Percentiles rank a stretch among this genome's conserved stretches.
phyloP scores from a whole-genome alignment of 2,888 invertebrate species.

The Caenorhabditis sp. region DNA sequence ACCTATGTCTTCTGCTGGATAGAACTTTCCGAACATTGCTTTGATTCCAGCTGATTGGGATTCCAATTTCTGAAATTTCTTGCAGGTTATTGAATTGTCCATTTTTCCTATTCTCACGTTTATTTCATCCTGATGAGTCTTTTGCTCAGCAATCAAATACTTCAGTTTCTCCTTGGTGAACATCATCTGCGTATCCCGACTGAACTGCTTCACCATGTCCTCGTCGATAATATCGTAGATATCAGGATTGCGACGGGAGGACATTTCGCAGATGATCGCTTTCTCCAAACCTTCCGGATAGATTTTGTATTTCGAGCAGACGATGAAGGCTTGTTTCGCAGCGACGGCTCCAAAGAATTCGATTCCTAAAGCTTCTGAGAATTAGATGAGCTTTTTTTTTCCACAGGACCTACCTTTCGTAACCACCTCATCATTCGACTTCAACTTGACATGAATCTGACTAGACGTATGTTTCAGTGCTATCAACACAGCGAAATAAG shows the following conservation, averaged over 20 bases:
- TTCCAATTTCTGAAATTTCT: constrained; percentile 6
- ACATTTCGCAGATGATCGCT: constrained; percentile 18
- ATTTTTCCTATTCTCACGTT: not conserved
- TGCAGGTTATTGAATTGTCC: not conserved
- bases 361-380: constrained; percentile 12
- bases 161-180: constrained; percentile 28
- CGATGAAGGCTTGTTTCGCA: constrained; percentile 25
- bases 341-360: constrained; percentile 1
- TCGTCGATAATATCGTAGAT: constrained; percentile 38
- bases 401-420: not conserved
- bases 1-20: constrained; percentile 45
- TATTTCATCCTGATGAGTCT: not conserved
- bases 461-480: constrained; percentile 20
- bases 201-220: constrained; percentile 31
- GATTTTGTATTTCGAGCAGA: constrained; percentile 49
- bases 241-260: not conserved
- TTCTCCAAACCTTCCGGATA: constrained; percentile 34
- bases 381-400: not conserved
- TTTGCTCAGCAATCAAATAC: constrained; percentile 3
- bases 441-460: constrained; percentile 23
- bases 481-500: constrained; percentile 47
- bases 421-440: constrained; percentile 12
- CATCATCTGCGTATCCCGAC: constrained; percentile 6
- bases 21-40: constrained; percentile 20
- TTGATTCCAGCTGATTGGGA: not conserved